Evolutionary conservation across 2,797 vertebrate genomes (phyloP).

Genomic region (Phoeniculus purpureus): DNA sequence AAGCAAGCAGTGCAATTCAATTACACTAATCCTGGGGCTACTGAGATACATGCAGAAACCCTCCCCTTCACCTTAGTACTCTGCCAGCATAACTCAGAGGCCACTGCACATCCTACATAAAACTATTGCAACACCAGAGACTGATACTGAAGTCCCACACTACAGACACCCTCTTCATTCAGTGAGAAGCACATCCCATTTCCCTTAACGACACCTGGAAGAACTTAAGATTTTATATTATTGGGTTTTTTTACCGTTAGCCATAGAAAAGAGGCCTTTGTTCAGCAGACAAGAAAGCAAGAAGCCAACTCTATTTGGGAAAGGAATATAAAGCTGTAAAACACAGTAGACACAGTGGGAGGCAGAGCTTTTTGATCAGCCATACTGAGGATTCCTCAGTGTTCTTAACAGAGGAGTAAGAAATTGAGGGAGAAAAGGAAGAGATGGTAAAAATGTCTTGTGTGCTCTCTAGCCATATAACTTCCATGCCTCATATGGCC

Average conservation of each 20-base stretch:
- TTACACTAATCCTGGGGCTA: background rate
- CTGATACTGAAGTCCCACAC: background rate
- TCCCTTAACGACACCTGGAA: background rate
- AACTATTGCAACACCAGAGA: background rate
- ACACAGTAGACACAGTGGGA: background rate
- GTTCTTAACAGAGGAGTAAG: background rate
- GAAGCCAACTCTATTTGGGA: background rate
- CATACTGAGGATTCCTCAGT: background rate
- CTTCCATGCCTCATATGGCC: rapidly evolving
- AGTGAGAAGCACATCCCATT: background rate
- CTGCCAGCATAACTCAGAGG: background rate
- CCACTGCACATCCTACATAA: background rate
- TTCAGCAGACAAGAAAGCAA: background rate
- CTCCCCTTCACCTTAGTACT: background rate
- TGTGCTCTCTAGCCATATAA: background rate
- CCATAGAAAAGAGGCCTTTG: background rate
- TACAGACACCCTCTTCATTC: background rate
- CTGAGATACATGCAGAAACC: background rate
- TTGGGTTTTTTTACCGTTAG: background rate
- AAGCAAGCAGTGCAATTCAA: background rate
- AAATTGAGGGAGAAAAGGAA: background rate
- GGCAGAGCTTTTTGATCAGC: background rate
- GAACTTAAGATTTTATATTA: too few species aligned
- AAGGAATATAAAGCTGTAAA: background rate
- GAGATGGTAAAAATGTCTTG: background rate